Evolutionary conservation across 2,113 vertebrate genomes (phyloP).

Genomic region (Telmatochromis sp.): DNA sequence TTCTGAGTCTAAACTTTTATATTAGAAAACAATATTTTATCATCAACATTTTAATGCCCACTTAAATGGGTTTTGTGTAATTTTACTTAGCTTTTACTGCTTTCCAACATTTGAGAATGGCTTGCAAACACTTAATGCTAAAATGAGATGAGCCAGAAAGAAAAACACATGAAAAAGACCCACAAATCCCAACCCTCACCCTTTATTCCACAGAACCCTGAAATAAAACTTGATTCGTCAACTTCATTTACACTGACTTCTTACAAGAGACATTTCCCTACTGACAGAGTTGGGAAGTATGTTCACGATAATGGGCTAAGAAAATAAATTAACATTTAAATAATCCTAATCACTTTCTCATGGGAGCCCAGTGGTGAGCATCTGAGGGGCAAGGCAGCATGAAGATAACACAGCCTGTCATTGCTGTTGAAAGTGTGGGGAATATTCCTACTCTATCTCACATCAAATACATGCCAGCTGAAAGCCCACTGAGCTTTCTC

Average conservation of each 20-base stretch:
- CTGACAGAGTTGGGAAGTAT: background rate
- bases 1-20: background rate
- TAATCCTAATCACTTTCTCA: conserved; percentile 49
- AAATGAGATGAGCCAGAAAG: background rate
- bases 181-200: background rate
- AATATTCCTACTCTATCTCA: background rate
- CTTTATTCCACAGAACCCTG: background rate
- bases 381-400: conserved; percentile 15
- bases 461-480: background rate
- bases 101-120: background rate
- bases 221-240: conserved; percentile 33
- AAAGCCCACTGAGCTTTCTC: background rate
- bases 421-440: background rate
- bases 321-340: conserved; percentile 56
- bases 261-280: conserved; percentile 8
- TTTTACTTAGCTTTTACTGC: background rate
- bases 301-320: conserved; percentile 29
- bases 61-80: background rate
- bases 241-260: conserved; percentile 18
- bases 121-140: background rate
- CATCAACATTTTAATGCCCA: background rate
- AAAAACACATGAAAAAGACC: background rate
- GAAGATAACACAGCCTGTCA: conserved; percentile 22
- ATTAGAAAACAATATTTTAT: background rate
- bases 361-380: conserved; percentile 3